Base-by-base conservation (phyloP, 1,140 invertebrate genomes). In the Alviniconcha marisindica region DNA sequence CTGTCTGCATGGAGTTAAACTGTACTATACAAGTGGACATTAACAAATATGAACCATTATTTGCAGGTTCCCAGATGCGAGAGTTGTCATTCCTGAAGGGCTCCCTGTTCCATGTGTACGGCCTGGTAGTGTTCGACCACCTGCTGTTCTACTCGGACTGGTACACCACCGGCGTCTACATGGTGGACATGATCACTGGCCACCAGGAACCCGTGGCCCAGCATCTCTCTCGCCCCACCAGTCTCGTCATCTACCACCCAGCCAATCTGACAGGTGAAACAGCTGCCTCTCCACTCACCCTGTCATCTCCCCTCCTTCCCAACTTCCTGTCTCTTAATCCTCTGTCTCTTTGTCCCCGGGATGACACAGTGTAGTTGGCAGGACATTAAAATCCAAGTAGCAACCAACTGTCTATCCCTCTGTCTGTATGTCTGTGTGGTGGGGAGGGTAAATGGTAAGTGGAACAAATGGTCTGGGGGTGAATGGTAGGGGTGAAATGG, bases 161-260 rank as follows among this genome's bases (percentile, higher is more conserved):
- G 87, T 79, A 77, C 80, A 85, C 81, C 12, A 79, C 84, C 38
- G 84, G 86, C 28, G 74, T 88, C 28, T 78, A 86, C 77, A 87
- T 88, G 87, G 86, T 88, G 56, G 86, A 88, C 84, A 81, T 87
- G 81, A 60, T 84, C 3, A 89, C 88, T 10, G 86, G 87, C 14
- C 71, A 84, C 14, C 81, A 77, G 21, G 84, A 85, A n/a, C 74
- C 83, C 14, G 38, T 89, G 24, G 84, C 81, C 5, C 38, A 74
- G 15, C 83, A 89, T 54, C 66, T 89, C 0, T 83, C 84, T 44
- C 56, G 87, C 69, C 88, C 88, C n/a, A 86, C 88, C 10, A 80
- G 83, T 44, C 79, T 90, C 42, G 80, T 86, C 42, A 66, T 88
- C 3, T 82, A 90, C 40, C 87, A 88, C 71, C 86, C 89, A 1